Evolutionary conservation across 2,797 vertebrate genomes (phyloP), one percentile per base, ranked within the genome.

Genomic region (Coendou prehensilis): DNA sequence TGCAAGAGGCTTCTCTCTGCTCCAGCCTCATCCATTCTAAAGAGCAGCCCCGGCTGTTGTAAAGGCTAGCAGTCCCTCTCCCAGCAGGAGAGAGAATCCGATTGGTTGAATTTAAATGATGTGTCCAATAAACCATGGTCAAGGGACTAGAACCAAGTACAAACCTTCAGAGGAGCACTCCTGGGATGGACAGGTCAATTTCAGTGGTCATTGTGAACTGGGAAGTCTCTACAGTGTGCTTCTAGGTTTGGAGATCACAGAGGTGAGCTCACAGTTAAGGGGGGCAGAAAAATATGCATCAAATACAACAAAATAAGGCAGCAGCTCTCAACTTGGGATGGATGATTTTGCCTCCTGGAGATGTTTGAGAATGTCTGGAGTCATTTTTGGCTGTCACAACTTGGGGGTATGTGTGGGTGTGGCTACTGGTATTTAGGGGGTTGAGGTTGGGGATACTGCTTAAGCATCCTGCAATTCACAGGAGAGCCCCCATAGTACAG

Each of bases 341-440:
- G 33, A 28, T 20, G 1, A 7, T 80, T 87, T 87, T 92, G 41
- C 23, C 7, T 47, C 30, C 23, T 92, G 47, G 88, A 78, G 71
- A 84, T 41, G 57, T 64, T 83, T 41, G n/a, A 18, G 76, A 89
- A 33, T 86, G 56, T 84, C 61, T 94, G 67, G 88, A 85, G 75
- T 85, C 23, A 83, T 52, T 88, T 81, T 61, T 67, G 56, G 14
- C 45, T 89, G 57, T 93, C 89, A 93, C 26, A 73, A 14, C 6
- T 17, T 17, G 1, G 30, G 37, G 14, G 20, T 47, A 22, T 9
- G 17, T 33, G 8, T 37, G 61, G 30, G 37, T 71, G 28, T 63
- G 57, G 47, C 54, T 94, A 71, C 23, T 67, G 86, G 15, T 9
- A 54, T 91, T 83, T 85, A 71, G n/a, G 37, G 73, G 18, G 8